A percentile compares a stretch with the other conserved stretches of the same genome.
Conservation (phyloP, 2,113 vertebrate genomes). For the Nanger granti region DNA sequence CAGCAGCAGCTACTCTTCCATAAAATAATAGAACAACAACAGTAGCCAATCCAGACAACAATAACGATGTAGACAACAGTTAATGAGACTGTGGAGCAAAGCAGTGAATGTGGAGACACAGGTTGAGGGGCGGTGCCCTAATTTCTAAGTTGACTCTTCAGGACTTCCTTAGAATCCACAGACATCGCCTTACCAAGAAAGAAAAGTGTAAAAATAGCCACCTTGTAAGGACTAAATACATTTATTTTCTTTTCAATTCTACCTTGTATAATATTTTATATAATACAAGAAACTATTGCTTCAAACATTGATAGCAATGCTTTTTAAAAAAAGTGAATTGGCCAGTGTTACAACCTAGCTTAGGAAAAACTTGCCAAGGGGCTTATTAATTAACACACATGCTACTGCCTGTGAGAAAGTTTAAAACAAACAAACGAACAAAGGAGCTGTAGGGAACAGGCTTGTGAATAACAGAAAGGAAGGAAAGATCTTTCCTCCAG, state of each 20-base stretch:
- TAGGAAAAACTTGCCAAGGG: neutral
- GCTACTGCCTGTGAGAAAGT: neutral
- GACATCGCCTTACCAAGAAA: neutral
- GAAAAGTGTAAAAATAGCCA: neutral
- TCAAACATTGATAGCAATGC: neutral
- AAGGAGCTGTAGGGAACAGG: neutral
- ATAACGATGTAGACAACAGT: neutral
- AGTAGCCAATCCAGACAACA: neutral
- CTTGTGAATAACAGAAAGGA: neutral
- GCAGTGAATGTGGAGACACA: neutral
- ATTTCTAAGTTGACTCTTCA: neutral
- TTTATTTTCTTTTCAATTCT: neutral
- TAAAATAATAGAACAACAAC: neutral
- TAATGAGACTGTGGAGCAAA: neutral
- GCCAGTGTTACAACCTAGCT: neutral
- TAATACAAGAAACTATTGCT: neutral
- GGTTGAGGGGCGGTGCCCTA: accelerated
- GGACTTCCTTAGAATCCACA: neutral
- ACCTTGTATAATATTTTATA: neutral
- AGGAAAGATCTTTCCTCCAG: neutral
- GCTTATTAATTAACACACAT: neutral
- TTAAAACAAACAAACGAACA: neutral
- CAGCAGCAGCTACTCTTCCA: neutral
- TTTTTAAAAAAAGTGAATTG: neutral
- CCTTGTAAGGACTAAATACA: neutral